Percentiles rank a stretch among this genome's conserved stretches.
These are phyloP conservation scores for Ovibos moschatus DNA, from an alignment of 2,113 vertebrate species.

Conservation along the genomic window DNA sequence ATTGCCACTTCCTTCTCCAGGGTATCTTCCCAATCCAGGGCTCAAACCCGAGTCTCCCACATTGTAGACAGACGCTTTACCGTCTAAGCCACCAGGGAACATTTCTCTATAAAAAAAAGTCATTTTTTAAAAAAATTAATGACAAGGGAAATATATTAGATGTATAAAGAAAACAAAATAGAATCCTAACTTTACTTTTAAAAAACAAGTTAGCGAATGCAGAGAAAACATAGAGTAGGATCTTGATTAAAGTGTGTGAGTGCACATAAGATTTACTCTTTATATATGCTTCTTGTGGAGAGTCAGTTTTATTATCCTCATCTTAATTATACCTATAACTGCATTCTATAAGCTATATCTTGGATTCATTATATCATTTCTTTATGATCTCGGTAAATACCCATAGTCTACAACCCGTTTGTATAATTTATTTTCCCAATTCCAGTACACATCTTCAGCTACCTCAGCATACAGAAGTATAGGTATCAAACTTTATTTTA, in stretches of 20 bases:
- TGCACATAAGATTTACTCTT: background rate
- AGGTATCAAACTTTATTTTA: background rate
- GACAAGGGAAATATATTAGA: background rate
- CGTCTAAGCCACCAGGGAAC: too few species aligned
- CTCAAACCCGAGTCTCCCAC: too few species aligned
- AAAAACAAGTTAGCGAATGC: background rate
- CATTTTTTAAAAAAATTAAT: background rate
- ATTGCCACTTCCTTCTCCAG: too few species aligned
- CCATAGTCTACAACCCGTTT: background rate
- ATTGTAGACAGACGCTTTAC: too few species aligned
- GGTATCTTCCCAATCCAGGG: too few species aligned
- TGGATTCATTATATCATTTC: background rate
- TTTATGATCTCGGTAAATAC: background rate
- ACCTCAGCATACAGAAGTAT: background rate
- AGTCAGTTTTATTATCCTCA: background rate
- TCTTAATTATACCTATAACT: background rate
- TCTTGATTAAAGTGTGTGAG: background rate
- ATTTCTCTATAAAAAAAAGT: background rate
- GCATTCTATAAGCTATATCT: background rate
- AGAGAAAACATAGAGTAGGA: background rate
- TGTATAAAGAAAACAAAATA: background rate
- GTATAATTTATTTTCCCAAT: background rate
- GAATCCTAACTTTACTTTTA: background rate
- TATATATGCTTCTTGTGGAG: background rate
- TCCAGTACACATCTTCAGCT: background rate